These are phyloP conservation scores for Cynopterus sphinx DNA, from an alignment of 2,797 vertebrate genomes.

Conservation along the genomic window DNA sequence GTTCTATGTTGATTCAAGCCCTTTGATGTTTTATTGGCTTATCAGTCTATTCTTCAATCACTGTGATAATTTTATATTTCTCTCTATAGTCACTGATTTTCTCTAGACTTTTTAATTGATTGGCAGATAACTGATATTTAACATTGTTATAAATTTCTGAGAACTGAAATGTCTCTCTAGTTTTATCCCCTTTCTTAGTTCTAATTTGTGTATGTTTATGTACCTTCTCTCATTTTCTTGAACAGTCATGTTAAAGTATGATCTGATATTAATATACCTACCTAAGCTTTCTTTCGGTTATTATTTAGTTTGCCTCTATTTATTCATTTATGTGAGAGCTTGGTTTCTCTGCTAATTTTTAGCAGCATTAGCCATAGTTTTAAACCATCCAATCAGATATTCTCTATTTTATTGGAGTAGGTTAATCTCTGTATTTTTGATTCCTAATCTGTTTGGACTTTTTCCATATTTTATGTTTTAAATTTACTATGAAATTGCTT, in stretches of 20 bases:
- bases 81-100: background rate
- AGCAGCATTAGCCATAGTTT: background rate
- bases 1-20: too few relatives aligned
- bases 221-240: background rate
- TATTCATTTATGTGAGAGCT: background rate
- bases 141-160: constrained; percentile 1
- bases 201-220: fast-evolving
- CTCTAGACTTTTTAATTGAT: background rate
- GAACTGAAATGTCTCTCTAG: background rate
- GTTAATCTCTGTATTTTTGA: background rate
- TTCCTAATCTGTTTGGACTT: background rate
- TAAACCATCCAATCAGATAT: background rate
- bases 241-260: background rate
- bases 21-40: background rate
- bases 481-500: background rate
- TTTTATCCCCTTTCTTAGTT: background rate
- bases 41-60: background rate
- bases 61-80: background rate
- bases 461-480: background rate
- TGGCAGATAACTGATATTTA: background rate
- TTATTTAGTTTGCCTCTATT: background rate
- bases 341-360: background rate
- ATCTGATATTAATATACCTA: background rate
- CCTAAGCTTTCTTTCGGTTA: background rate
- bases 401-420: background rate